phyloP scores from a whole-genome alignment of 2,797 vertebrate genomes.

The Malurus leucopterus region DNA sequence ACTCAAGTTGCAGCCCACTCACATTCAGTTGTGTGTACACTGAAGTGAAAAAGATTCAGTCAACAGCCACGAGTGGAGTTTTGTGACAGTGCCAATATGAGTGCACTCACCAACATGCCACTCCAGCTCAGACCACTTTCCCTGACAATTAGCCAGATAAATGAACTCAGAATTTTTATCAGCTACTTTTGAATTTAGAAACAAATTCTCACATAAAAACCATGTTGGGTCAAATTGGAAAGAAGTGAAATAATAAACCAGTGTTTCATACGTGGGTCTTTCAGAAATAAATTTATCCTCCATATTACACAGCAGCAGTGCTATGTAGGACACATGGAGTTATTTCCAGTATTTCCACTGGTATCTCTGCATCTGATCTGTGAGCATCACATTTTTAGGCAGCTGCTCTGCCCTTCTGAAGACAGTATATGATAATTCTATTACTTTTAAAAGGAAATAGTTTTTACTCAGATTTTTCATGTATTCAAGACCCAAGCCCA shows the following conservation, averaged over 20 bases:
- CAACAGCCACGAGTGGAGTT: rapidly evolving
- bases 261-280: background rate
- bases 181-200: background rate
- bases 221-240: background rate
- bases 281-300: background rate
- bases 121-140: background rate
- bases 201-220: background rate
- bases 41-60: background rate
- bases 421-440: background rate
- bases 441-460: background rate
- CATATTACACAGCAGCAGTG: background rate
- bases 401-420: background rate
- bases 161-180: background rate
- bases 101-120: background rate
- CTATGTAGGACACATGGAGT: background rate
- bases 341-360: background rate
- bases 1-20: background rate
- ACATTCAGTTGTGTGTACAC: background rate
- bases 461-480: background rate
- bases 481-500: background rate
- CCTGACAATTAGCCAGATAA: background rate
- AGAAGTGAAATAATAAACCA: background rate
- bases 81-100: background rate
- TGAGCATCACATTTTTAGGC: background rate
- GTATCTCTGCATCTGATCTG: background rate